Evolutionary conservation across 2,797 vertebrate species (phyloP).

Genomic region (Artibeus jamaicensis): DNA sequence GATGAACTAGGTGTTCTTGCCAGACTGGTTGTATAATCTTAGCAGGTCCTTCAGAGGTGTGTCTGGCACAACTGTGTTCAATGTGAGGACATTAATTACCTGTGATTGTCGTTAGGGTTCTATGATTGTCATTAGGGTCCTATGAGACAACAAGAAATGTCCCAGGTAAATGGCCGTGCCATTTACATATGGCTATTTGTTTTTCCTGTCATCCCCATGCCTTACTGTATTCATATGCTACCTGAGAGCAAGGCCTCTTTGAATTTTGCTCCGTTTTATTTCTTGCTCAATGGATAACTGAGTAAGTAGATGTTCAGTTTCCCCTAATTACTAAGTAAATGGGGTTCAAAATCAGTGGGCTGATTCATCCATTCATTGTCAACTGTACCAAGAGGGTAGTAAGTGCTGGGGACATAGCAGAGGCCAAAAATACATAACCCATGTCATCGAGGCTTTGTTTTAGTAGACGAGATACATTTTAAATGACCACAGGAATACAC

Average conservation of each 20-base stretch:
- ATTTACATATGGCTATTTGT: not conserved
- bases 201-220: not conserved
- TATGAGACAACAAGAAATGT: not conserved
- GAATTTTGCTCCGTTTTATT: slow-evolving; percentile 6
- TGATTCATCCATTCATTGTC: not conserved
- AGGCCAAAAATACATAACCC: not conserved
- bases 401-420: not conserved
- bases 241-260: not conserved
- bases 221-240: not conserved
- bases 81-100: not conserved
- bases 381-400: not conserved
- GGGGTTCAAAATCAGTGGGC: not conserved
- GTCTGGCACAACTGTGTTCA: not conserved
- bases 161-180: not conserved
- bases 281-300: not conserved
- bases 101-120: not conserved
- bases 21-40: not conserved
- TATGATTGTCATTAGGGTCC: not conserved
- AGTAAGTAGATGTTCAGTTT: not conserved
- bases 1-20: not conserved
- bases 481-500: not conserved
- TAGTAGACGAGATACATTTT: not conserved
- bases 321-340: slow-evolving; percentile 9
- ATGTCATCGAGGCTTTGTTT: not conserved
- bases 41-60: not conserved